Conservation (phyloP, 1,140 invertebrate species). For the Eumaeus atala region DNA sequence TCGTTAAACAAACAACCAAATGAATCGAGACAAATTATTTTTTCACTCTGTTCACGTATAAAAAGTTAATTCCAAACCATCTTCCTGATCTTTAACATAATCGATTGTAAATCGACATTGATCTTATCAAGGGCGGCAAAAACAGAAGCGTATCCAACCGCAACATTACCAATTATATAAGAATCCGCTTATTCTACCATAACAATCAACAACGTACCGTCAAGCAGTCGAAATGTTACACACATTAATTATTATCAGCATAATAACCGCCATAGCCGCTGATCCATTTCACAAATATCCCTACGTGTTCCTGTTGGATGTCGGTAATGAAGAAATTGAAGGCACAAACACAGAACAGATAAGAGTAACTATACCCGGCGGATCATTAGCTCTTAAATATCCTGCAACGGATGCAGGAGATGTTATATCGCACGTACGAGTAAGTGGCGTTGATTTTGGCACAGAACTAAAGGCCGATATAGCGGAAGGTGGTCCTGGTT, state of each 20-base stretch:
- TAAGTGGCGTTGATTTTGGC: constrained; percentile 60
- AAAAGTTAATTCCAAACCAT: not conserved
- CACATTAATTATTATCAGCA: constrained; percentile 31
- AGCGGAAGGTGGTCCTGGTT: constrained; percentile 60
- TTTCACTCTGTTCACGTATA: too few relatives aligned
- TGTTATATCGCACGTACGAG: constrained; percentile 51
- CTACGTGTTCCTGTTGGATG: constrained; percentile 56
- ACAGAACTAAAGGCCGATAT: constrained; percentile 58
- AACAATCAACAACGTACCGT: constrained; percentile 37
- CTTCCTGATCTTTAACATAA: not conserved
- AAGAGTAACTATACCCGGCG: constrained; percentile 49
- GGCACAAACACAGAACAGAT: constrained; percentile 53
- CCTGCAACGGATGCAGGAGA: constrained; percentile 50
- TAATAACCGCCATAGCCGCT: constrained; percentile 28
- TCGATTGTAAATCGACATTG: constrained; percentile 40
- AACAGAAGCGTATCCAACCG: constrained; percentile 46
- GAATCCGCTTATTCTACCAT: constrained; percentile 48
- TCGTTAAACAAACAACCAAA: too few relatives aligned
- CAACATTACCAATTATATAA: constrained; percentile 59
- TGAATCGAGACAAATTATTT: too few relatives aligned
- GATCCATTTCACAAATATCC: constrained; percentile 62
- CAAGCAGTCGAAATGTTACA: constrained; percentile 47
- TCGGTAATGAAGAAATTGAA: constrained; percentile 64
- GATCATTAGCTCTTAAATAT: constrained; percentile 53
- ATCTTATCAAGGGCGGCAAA: constrained; percentile 51